Base-by-base conservation (phyloP, 2,888 invertebrate species). In the Petrolisthes cinctipes region DNA sequence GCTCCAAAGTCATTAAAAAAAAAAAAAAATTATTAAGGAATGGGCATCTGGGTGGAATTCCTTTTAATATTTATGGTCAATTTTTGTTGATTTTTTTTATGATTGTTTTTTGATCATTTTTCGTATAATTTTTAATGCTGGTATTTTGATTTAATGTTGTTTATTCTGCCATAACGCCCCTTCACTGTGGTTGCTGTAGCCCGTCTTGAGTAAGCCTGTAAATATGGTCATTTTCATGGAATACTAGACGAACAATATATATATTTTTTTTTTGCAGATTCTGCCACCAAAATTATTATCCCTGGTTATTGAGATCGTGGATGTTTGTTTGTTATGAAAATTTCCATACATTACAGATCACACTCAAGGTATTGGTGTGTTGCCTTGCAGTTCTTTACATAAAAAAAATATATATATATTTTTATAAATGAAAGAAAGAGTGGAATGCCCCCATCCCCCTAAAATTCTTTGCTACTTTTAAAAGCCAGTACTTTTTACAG, bases 141-240 rank as follows among this genome's bases (percentile, higher is more conserved):
- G 83, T 86, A 83, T 79, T 86, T n/a, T 86, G 51, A 78, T 78
- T 78, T 78, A 14, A 14, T 83, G 78, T 83, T 87, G 78, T 87
- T 87, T 86, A 81, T 87, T 87, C 87, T 87, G 87, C 87, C 83
- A 87, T 87, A 87, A 87, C 87, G 83, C 87, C 87, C 87, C 87
- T 87, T 87, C 83, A 87, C 83, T 87, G 87, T 87, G 87, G 87
- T 87, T 81, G 78, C 80, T 87, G 87, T 87, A 80, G 83, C 79
- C 79, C 83, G 7, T 86, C 81, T 87, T 87, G 87, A 87, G 87
- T 87, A 71, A 6, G 11, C 68, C 87, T 83, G 87, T 87, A 87
- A 80, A 83, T 87, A 87, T 87, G 87, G 87, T 82, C 75, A 87
- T 87, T 87, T 87, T 87, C 87, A 87, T 75, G 7, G n/a, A 83